Conservation (phyloP, 2,797 vertebrate species). For the Intellagama lesueurii region DNA sequence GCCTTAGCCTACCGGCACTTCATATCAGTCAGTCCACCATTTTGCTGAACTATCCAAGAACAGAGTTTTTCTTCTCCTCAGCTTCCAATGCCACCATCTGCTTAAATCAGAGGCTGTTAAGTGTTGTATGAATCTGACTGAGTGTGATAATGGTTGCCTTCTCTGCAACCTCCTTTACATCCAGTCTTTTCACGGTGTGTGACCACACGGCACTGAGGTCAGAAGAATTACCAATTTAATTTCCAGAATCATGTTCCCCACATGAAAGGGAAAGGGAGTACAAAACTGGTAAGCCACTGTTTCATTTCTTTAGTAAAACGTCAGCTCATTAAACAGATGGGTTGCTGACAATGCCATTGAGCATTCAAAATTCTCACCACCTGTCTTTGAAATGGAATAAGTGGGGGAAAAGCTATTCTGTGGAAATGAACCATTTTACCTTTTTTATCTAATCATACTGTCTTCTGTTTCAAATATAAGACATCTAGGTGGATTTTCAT, state of each 20-base stretch:
- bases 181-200: constrained; percentile 29
- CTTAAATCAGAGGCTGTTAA: constrained; percentile 37
- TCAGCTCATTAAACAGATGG: constrained; percentile 57
- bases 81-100: not conserved
- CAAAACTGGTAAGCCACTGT: constrained; percentile 40
- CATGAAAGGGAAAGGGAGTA: not conserved
- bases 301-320: constrained; percentile 56
- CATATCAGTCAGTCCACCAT: not conserved
- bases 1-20: not conserved
- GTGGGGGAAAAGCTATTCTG: constrained; percentile 32
- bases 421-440: constrained; percentile 26
- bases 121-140: not conserved
- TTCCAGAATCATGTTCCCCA: constrained; percentile 29
- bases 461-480: not conserved
- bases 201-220: constrained; percentile 11
- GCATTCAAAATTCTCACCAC: constrained; percentile 31
- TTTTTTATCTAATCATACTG: not conserved
- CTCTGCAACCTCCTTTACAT: not conserved
- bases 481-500: not conserved
- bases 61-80: not conserved
- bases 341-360: constrained; percentile 47
- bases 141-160: not conserved
- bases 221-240: constrained; percentile 46
- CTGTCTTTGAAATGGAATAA: constrained; percentile 50
- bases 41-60: not conserved